phyloP scores from a whole-genome alignment of 2,888 invertebrate genomes.

The Barypeithes pellucidus region DNA sequence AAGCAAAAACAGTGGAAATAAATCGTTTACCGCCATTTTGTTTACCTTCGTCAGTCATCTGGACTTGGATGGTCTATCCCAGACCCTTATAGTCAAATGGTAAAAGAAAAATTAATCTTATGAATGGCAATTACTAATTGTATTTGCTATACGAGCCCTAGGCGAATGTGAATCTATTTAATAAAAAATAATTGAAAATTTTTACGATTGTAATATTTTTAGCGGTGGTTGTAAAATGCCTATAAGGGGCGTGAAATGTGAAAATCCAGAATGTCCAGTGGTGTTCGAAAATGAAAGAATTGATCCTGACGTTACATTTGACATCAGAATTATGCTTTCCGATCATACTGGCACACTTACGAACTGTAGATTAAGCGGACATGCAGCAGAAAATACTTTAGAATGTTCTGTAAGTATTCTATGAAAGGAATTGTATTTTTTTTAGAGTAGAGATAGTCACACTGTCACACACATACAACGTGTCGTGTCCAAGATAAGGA shows the following conservation, averaged over 20 bases:
- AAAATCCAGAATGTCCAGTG: conserved; percentile 67
- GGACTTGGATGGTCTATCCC: conserved; percentile 77
- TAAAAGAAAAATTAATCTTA: conserved; percentile 49
- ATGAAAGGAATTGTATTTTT: background rate
- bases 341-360: conserved; percentile 81
- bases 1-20: conserved; percentile 68
- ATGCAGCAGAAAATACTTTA: conserved; percentile 75
- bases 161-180: too few species aligned
- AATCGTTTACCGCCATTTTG: conserved; percentile 81
- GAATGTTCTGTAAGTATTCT: conserved; percentile 72
- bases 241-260: conserved; percentile 55
- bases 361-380: conserved; percentile 75
- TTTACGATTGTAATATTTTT: too few species aligned
- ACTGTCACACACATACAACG: too few species aligned
- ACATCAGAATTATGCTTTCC: conserved; percentile 77
- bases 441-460: too few species aligned
- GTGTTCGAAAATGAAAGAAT: conserved; percentile 62
- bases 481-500: too few species aligned
- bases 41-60: conserved; percentile 80
- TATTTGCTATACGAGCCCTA: too few species aligned
- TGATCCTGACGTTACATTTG: conserved; percentile 71
- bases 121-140: too few species aligned
- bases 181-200: too few species aligned
- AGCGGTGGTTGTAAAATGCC: conserved; percentile 63
- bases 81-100: conserved; percentile 68